Evolutionary conservation across 2,797 vertebrate genomes (phyloP).

Genomic region (Smutsia gigantea): DNA sequence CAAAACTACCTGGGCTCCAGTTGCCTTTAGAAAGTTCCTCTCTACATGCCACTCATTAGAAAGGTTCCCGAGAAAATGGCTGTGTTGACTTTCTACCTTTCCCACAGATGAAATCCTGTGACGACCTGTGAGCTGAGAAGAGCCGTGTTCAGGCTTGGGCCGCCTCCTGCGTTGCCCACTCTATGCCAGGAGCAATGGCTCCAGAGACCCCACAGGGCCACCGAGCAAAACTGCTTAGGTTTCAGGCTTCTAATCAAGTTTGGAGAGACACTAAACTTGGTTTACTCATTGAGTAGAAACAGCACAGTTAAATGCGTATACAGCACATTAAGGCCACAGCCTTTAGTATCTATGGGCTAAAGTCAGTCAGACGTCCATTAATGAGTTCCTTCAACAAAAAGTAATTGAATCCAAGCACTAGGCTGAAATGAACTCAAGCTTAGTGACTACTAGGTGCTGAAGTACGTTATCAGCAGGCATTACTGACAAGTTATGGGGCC

Average conservation of each 20-base stretch:
- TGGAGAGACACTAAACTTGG: not conserved
- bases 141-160: not conserved
- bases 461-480: not conserved
- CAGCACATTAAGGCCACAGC: not conserved
- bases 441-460: not conserved
- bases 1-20: not conserved
- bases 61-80: not conserved
- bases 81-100: not conserved
- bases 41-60: not conserved
- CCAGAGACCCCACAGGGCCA: too few species aligned
- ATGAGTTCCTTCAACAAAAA: conserved; percentile 24
- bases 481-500: not conserved
- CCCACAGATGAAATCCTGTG: not conserved
- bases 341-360: not conserved
- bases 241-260: not conserved
- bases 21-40: not conserved
- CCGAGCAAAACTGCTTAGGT: not conserved
- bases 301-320: not conserved
- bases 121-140: not conserved
- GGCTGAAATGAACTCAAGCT: not conserved
- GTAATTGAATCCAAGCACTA: not conserved
- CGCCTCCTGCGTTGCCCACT: not conserved
- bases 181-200: not conserved
- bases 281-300: not conserved
- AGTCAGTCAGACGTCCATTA: not conserved